A percentile compares a stretch with the other conserved stretches of the same genome.
Evolutionary conservation across 2,888 invertebrate species (phyloP).

Genomic region (Thymelicus acteon): DNA sequence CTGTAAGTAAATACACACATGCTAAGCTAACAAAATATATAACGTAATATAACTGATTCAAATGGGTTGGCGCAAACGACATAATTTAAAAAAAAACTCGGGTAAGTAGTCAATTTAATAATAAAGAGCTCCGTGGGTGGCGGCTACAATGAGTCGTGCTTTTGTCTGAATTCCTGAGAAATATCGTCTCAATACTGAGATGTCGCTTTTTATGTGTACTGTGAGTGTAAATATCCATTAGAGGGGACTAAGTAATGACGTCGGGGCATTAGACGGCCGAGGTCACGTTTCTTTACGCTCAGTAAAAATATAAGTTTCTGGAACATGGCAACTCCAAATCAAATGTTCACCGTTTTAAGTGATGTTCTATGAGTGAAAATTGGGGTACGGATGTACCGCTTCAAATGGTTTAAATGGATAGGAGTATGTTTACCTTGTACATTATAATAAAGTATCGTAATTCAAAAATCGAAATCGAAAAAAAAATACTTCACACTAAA

Average conservation of each 20-base stretch:
- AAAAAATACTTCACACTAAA: no score
- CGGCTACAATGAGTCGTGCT: constrained; percentile 21
- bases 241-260: constrained; percentile 65
- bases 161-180: constrained; percentile 39
- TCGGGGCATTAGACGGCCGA: constrained; percentile 62
- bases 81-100: constrained; percentile 1
- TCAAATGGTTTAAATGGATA: no score
- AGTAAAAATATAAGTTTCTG: constrained; percentile 33
- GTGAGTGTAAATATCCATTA: constrained; percentile 76
- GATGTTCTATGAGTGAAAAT: not conserved
- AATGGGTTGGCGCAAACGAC: not conserved
- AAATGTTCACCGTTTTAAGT: constrained; percentile 5
- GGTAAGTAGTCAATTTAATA: constrained; percentile 18
- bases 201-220: constrained; percentile 70
- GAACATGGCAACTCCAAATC: constrained; percentile 22
- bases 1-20: no score
- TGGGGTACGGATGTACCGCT: no score
- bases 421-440: no score
- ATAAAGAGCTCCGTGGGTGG: constrained; percentile 12
- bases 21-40: no score
- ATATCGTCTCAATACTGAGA: constrained; percentile 62
- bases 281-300: constrained; percentile 56
- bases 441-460: no score
- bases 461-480: no score
- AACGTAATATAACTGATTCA: no score